Conservation (phyloP, 2,797 vertebrate genomes). For the Poeciliopsis presidionis region DNA sequence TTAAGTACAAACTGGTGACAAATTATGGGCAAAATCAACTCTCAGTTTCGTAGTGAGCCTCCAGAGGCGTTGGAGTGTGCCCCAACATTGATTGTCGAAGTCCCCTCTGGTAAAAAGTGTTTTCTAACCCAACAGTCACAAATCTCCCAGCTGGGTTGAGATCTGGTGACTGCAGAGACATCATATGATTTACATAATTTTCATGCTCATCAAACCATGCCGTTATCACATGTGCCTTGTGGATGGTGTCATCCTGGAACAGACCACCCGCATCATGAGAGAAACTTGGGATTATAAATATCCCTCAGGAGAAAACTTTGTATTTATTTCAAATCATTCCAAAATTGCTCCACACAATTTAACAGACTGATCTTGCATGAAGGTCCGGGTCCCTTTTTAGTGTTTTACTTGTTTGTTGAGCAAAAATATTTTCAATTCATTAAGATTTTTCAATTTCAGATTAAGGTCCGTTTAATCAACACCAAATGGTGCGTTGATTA, state of each 20-base stretch:
- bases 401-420: background rate
- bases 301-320: background rate
- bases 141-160: background rate
- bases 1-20: conserved; percentile 16
- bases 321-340: background rate
- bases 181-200: conserved; percentile 9
- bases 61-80: background rate
- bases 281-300: background rate
- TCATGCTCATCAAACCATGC: conserved; percentile 2
- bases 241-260: conserved; percentile 1
- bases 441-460: background rate
- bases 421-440: background rate
- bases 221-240: background rate
- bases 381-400: background rate
- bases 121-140: conserved; percentile 6
- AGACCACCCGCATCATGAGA: background rate
- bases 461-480: conserved; percentile 5
- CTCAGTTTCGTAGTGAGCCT: background rate
- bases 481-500: conserved; percentile 20
- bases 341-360: background rate
- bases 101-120: background rate
- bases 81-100: conserved; percentile 7
- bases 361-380: background rate
- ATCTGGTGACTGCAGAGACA: conserved; percentile 1
- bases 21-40: conserved; percentile 3